These are phyloP conservation scores for Prolemur simus DNA, from an alignment of 2,113 vertebrate genomes.

Conservation along the genomic window DNA sequence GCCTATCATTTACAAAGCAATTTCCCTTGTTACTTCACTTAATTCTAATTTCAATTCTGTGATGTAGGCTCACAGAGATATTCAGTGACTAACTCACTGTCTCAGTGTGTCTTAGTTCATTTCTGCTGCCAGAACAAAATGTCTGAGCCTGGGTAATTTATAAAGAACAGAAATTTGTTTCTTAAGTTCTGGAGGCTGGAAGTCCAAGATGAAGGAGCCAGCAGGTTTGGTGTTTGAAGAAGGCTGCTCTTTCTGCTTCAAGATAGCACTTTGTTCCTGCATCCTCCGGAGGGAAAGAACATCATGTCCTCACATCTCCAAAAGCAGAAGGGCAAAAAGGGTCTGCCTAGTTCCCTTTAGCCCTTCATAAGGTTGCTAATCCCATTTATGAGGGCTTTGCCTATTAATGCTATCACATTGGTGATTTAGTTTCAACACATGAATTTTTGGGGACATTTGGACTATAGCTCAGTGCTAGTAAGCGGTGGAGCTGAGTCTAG, in stretches of 20 bases:
- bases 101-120: neutral
- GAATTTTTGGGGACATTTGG: neutral
- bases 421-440: neutral
- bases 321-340: neutral
- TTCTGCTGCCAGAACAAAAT: neutral
- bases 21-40: neutral
- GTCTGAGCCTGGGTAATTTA: neutral
- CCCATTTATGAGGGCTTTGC: neutral
- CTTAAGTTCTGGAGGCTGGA: neutral
- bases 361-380: neutral
- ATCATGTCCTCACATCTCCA: neutral
- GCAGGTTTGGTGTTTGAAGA: neutral
- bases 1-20: neutral
- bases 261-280: neutral
- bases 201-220: neutral
- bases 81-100: neutral
- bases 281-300: neutral
- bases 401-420: neutral
- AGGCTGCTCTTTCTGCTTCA: neutral
- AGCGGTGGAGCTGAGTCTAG: neutral
- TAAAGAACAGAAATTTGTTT: neutral
- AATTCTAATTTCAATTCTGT: neutral
- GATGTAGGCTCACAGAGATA: neutral
- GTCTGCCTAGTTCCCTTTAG: neutral
- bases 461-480: neutral